These are phyloP conservation scores for Cyrtonyx montezumae DNA, from an alignment of 2,113 vertebrate species.

Conservation along the genomic window DNA sequence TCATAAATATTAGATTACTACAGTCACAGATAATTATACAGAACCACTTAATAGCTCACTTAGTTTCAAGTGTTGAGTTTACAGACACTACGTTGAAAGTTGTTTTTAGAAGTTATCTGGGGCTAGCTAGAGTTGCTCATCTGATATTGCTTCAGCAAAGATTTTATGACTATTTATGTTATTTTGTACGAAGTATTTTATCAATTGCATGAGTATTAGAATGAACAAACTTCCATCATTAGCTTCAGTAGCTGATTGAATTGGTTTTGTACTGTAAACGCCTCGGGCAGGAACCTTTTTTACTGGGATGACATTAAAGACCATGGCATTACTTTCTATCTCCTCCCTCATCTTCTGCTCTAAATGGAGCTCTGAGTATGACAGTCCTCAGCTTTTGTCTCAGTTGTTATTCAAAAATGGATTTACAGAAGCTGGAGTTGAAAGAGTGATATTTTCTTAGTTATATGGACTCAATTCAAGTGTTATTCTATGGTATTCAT, in stretches of 20 bases:
- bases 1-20: neutral
- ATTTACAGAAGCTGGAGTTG: neutral
- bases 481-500: neutral
- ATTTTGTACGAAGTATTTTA: neutral
- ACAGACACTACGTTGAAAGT: neutral
- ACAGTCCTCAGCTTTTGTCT: neutral
- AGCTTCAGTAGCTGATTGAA: neutral
- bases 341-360: neutral
- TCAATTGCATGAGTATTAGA: neutral
- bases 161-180: slow-evolving; percentile 7
- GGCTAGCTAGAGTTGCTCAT: neutral
- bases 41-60: neutral
- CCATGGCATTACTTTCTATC: neutral
- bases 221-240: neutral
- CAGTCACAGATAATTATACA: neutral
- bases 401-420: neutral
- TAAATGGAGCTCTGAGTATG: neutral
- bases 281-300: neutral
- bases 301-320: neutral
- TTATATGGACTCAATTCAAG: neutral
- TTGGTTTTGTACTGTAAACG: neutral
- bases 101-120: neutral
- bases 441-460: neutral
- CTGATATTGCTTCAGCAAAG: slow-evolving; percentile 7
- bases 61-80: neutral